These are phyloP conservation scores for Tamandua tetradactyla DNA, from an alignment of 2,797 vertebrate species.

Conservation along the genomic window DNA sequence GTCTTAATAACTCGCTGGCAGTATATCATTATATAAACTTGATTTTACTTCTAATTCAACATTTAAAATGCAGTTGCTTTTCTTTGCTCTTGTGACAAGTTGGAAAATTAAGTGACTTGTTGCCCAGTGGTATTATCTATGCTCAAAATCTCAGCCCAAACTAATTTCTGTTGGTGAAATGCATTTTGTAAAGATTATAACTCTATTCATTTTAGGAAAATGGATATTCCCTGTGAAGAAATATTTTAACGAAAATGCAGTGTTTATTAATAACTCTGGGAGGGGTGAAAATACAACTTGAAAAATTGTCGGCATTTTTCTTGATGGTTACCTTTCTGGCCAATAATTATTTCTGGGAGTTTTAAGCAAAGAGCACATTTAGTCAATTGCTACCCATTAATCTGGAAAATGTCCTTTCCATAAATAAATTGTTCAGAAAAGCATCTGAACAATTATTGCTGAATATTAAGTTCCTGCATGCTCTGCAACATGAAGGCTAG, in stretches of 20 bases:
- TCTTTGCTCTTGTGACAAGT: conserved; percentile 72
- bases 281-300: conserved; percentile 20
- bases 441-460: conserved; percentile 24
- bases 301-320: conserved; percentile 53
- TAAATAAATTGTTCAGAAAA: conserved; percentile 26
- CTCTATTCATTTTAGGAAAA: conserved; percentile 43
- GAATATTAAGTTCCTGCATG: background rate
- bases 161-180: conserved; percentile 70
- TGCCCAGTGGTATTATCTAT: conserved; percentile 57
- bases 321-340: conserved; percentile 40
- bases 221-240: conserved; percentile 60
- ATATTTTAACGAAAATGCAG: conserved; percentile 62
- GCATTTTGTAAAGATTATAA: conserved; percentile 46
- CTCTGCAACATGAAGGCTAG: background rate
- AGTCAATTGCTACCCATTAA: conserved; percentile 30
- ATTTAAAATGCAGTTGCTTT: conserved; percentile 77
- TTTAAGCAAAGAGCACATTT: conserved; percentile 42
- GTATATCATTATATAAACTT: conserved; percentile 77
- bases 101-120: conserved; percentile 68
- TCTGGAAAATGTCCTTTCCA: background rate
- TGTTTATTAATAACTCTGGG: conserved; percentile 64
- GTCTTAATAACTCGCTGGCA: conserved; percentile 77
- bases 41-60: conserved; percentile 82
- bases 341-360: conserved; percentile 47
- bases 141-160: conserved; percentile 58